Percentiles rank a stretch among this genome's conserved stretches.
phyloP scores from a whole-genome alignment of 2,113 vertebrate genomes.

The Mustela lutreola region DNA sequence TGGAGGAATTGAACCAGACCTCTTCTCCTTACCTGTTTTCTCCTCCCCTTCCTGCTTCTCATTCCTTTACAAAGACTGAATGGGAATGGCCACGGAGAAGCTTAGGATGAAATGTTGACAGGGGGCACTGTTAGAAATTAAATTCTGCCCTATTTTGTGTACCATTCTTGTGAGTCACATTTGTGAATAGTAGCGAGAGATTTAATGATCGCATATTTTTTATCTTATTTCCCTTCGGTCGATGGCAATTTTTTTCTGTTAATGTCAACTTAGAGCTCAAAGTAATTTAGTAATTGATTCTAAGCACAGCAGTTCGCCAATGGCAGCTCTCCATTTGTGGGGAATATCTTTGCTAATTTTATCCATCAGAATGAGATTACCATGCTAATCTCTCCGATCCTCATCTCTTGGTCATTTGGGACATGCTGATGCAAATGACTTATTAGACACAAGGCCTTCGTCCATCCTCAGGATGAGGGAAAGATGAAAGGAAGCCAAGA shows the following conservation, averaged over 20 bases:
- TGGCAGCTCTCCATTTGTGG: conserved; percentile 94
- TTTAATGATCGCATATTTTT: conserved; percentile 99
- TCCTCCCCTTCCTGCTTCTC: conserved; percentile 32
- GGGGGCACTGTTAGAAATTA: conserved; percentile 98
- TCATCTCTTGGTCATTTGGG: conserved; percentile 94
- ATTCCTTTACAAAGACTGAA: neutral
- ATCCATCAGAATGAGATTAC: conserved; percentile 99
- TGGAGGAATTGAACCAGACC: neutral
- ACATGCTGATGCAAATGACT: conserved; percentile 91
- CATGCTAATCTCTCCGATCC: conserved; percentile 96
- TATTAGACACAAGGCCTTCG: conserved; percentile 89
- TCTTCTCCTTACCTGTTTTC: neutral
- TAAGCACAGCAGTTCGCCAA: conserved; percentile 94
- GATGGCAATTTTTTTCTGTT: conserved; percentile 99
- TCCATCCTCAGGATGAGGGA: conserved; percentile 69
- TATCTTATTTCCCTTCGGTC: conserved; percentile 98
- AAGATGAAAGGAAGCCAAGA: conserved; percentile 77
- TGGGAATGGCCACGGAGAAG: conserved; percentile 77
- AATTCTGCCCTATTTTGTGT: conserved; percentile 99
- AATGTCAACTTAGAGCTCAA: conserved; percentile 99
- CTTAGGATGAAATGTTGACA: conserved; percentile 98
- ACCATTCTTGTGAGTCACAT: conserved; percentile 99
- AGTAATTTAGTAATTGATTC: conserved; percentile 99
- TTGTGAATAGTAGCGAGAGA: conserved; percentile 98
- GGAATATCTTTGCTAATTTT: conserved; percentile 99